Base-by-base conservation (phyloP, 2,113 vertebrate genomes). In the Gobio gobio region DNA sequence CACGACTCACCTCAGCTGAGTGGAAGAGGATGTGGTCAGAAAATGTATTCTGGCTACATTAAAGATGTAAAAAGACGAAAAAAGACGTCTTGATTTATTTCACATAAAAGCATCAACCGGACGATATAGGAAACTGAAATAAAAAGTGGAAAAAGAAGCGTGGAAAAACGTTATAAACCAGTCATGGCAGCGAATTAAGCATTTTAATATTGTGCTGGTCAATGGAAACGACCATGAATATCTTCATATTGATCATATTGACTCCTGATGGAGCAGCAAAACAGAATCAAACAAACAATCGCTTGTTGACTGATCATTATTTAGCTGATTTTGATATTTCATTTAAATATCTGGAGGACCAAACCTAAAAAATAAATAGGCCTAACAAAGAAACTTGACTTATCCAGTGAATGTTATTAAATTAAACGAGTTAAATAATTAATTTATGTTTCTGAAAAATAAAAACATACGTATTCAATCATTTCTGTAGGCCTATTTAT, bases 181-280 rank as follows among this genome's bases (percentile, higher is more conserved):
- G 36, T 77, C 59, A 61, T 81, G 77, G 82, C 40, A 79, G 56
- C 29, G 82, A 81, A 74, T 70, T 51, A 76, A 70, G 73, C 78
- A 85, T 85, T 85, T 87, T 85, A 87, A 85, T 77, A 85, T 81
- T 76, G 83, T 10, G 29, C 20, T 22, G 49, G 86, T 87, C 85
- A 59, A 86, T 82, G 49, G 36, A 45, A 63, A 77, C 61, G 43
- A 45, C 20, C 40, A 59, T 77, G 79, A 47, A 77, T 68, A 86
- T 70, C 73, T 33, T 77, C 70, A 82, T 64, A 73, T 51, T 79
- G 43, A 73, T 82, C 72, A 86, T 61, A 83, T 56, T 74, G 29
- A 83, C 54, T 61, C 18, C 29, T 54, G 24, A 40, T 66, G 10
- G 10, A 66, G 33, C 26, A 51, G 63, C 29, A 70, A 78, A 79